A percentile compares a stretch with the other conserved stretches of the same genome.
These are phyloP conservation scores for Lochmaea capreae DNA, from an alignment of 2,888 invertebrate genomes.

Conservation along the genomic window DNA sequence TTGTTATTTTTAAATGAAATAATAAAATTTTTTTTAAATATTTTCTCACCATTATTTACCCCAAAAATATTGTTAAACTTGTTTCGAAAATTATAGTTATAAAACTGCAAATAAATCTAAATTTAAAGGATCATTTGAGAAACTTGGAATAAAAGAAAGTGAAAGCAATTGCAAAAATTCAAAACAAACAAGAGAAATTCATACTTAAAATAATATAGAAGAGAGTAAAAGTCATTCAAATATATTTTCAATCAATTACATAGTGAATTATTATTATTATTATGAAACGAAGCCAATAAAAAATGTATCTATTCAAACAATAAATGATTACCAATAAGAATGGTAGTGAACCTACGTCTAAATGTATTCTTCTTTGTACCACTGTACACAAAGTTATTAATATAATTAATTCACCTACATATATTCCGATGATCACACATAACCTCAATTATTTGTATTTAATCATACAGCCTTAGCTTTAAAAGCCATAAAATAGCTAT, in stretches of 20 bases:
- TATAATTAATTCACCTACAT: neutral
- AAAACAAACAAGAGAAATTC: neutral
- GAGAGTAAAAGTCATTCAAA: neutral
- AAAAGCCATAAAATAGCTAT: neutral
- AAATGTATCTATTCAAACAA: too few relatives aligned
- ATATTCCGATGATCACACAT: neutral
- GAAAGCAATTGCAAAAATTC: neutral
- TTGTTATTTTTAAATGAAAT: conserved; percentile 59
- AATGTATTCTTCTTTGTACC: too few relatives aligned
- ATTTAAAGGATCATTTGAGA: neutral
- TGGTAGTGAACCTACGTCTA: too few relatives aligned
- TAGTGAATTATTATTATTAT: neutral
- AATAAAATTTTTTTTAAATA: conserved; percentile 51
- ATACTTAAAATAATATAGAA: neutral
- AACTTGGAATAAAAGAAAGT: neutral
- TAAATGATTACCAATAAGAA: too few relatives aligned
- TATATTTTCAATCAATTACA: neutral
- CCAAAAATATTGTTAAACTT: neutral
- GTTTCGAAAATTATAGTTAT: neutral
- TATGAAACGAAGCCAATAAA: neutral
- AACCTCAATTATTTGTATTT: neutral
- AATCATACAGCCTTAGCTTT: neutral
- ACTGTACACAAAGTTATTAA: neutral
- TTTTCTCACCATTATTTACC: conserved; percentile 19
- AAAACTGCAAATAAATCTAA: neutral